These are phyloP conservation scores for Gobionotothen gibberifrons DNA, from an alignment of 2,797 vertebrate genomes.

Conservation along the genomic window DNA sequence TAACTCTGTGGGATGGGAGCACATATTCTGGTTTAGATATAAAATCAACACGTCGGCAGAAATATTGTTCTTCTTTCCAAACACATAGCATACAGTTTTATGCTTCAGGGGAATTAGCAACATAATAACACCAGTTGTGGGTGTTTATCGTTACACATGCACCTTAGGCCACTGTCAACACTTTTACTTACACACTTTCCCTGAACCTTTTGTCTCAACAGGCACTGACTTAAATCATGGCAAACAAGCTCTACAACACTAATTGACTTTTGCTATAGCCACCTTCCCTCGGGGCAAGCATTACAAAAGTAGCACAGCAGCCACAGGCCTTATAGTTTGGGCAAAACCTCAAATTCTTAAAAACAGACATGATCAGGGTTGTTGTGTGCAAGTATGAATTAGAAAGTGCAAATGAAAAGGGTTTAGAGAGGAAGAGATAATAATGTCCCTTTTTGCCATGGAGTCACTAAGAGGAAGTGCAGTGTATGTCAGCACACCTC, in stretches of 20 bases:
- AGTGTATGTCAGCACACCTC: neutral
- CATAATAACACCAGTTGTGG: constrained; percentile 11
- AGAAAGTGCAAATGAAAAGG: constrained; percentile 1
- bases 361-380: neutral
- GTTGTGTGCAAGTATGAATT: neutral
- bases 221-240: constrained; percentile 30
- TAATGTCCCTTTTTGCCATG: neutral
- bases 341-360: neutral
- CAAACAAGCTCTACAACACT: constrained; percentile 19
- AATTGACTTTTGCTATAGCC: neutral
- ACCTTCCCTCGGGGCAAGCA: neutral
- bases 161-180: neutral
- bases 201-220: constrained; percentile 40
- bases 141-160: constrained; percentile 14
- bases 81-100: neutral
- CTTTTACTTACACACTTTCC: constrained; percentile 4
- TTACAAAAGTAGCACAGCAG: neutral
- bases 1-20: neutral
- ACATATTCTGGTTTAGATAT: neutral
- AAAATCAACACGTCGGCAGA: neutral
- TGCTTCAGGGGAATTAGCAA: constrained; percentile 1
- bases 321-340: constrained; percentile 8
- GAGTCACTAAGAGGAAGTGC: neutral
- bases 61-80: neutral
- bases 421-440: neutral